Conservation (phyloP, 2,797 vertebrate genomes). For the Chrysocyon brachyurus region DNA sequence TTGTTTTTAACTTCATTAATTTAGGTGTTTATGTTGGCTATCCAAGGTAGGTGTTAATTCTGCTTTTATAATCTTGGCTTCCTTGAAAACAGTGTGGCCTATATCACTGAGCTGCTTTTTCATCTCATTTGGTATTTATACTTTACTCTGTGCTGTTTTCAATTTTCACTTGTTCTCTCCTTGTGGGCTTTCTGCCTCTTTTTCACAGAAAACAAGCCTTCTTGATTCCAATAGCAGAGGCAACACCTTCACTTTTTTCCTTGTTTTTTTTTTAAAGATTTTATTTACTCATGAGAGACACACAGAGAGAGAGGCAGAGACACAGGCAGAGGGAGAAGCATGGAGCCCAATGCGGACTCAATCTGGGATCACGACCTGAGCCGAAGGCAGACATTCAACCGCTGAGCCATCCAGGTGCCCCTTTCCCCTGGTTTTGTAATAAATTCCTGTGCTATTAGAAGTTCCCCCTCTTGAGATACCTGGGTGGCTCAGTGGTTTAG, state of each 20-base stretch:
- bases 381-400: no score
- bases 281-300: no score
- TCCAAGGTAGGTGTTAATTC: not conserved
- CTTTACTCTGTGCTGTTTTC: not conserved
- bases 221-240: not conserved
- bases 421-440: no score
- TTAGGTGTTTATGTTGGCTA: rapidly evolving
- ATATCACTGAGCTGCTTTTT: not conserved
- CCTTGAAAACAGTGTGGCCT: not conserved
- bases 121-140: not conserved
- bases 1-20: not conserved
- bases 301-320: no score
- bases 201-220: not conserved
- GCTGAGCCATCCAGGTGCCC: no score
- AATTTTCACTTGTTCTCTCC: not conserved
- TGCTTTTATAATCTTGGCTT: not conserved
- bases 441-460: no score
- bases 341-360: no score
- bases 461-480: no score
- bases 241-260: not conserved
- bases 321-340: no score
- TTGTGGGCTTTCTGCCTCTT: not conserved
- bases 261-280: no score
- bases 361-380: no score
- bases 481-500: no score